A percentile compares a stretch with the other conserved stretches of the same genome.
phyloP scores from a whole-genome alignment of 2,888 invertebrate species.

The Andrena haemorrhoa region DNA sequence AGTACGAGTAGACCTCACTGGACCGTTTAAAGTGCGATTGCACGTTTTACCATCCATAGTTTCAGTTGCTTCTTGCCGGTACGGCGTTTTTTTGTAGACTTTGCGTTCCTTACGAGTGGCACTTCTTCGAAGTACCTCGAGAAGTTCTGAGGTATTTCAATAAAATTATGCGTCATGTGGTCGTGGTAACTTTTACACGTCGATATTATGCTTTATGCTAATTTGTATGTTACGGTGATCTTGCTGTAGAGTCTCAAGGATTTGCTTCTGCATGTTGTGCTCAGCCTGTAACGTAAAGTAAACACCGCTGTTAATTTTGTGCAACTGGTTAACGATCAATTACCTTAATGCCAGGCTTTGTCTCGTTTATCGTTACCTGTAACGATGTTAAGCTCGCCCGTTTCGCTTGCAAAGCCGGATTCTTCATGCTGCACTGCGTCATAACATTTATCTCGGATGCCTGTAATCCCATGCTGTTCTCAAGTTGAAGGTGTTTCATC shows the following conservation, averaged over 20 bases:
- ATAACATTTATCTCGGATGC: constrained; percentile 79
- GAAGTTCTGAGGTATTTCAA: constrained; percentile 11
- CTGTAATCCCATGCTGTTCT: constrained; percentile 77
- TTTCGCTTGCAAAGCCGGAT: constrained; percentile 75
- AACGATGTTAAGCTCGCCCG: constrained; percentile 75
- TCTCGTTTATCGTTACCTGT: constrained; percentile 69
- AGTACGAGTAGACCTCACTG: constrained; percentile 32
- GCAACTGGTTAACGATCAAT: too few relatives aligned
- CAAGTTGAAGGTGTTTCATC: constrained; percentile 77
- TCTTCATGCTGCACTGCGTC: constrained; percentile 75
- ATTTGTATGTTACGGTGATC: constrained; percentile 82
- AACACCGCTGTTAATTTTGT: background rate
- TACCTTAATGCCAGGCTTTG: background rate
- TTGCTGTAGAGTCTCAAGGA: constrained; percentile 82
- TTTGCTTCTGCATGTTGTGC: constrained; percentile 81
- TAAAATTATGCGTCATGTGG: background rate
- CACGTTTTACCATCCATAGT: constrained; percentile 15
- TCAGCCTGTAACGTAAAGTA: constrained; percentile 77
- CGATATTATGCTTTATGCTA: constrained; percentile 79
- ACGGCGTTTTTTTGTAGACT: background rate
- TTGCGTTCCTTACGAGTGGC: background rate
- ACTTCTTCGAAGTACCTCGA: constrained; percentile 41
- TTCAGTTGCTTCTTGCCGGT: background rate
- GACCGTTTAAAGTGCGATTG: constrained; percentile 45
- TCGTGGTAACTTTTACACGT: constrained; percentile 69